Evolutionary conservation across 2,888 invertebrate genomes (phyloP), one percentile per base, ranked within the genome.

Genomic region (Hydropsyche betteni): DNA sequence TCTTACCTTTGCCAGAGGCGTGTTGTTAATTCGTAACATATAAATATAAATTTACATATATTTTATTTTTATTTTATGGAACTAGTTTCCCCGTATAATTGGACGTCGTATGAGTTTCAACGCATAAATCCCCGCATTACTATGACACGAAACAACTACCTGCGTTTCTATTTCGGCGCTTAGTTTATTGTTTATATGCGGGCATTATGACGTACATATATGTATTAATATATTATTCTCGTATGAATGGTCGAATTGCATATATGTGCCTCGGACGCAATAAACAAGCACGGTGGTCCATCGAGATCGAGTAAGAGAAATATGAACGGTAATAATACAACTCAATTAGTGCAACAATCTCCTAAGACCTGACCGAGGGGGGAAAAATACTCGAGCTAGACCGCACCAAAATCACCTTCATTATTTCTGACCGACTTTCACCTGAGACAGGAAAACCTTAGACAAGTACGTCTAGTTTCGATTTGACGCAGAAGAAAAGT

Each of bases 391-490:
- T 34, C 36, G 34, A 44, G 44, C 44, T 44, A 44, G 44, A 44
- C 44, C 44, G 44, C 44, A 34, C 64, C 36, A 34, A 64, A 64
- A 64, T 64, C 64, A 64, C 64, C 64, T 64, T 64, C 64, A 64
- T 64, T 64, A 64, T 64, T 64, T 64, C 64, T 64, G 64, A 64
- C 64, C 64, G 64, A 64, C 64, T 64, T 64, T 64, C 64, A 64
- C 64, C 64, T 34, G 61, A 34, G 64, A 36, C 64, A 34, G 64
- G 36, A 64, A 64, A 64, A 64, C 34, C 44, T 44, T 44, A 44
- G 6, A 44, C 44, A 8, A 44, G 44, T 44, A 44, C 44, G 6
- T 44, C 44, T 24, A 24, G 24, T 24, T 24, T 24, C 24, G 24
- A 24, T 24, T 24, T 44, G 44, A 4, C 4, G 6, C 44, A 10